These are phyloP conservation scores for Meriones unguiculatus DNA, from an alignment of 2,113 vertebrate species.

Conservation along the genomic window DNA sequence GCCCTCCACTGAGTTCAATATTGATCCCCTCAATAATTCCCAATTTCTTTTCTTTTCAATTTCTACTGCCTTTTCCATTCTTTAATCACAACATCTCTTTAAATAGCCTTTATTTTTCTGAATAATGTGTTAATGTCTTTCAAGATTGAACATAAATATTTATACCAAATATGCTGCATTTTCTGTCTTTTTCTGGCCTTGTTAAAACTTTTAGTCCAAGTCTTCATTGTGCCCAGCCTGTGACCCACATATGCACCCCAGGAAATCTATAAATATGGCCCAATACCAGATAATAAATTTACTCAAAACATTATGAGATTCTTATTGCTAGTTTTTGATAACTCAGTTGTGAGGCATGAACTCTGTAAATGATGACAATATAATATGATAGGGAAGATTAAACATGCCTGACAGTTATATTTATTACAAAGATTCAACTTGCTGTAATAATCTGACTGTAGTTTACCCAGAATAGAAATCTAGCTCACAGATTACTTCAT, in stretches of 20 bases:
- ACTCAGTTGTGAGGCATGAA: background rate
- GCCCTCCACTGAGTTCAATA: too few species aligned
- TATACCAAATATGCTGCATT: background rate
- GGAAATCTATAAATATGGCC: background rate
- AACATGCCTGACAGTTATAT: background rate
- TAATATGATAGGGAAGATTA: background rate
- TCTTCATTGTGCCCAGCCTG: too few species aligned
- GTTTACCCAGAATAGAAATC: background rate
- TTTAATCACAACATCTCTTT: background rate
- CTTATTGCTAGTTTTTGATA: background rate
- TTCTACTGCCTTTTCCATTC: background rate
- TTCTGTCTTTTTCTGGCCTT: background rate
- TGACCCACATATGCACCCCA: background rate
- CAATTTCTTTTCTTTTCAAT: background rate
- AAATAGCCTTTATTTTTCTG: background rate
- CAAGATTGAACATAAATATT: background rate
- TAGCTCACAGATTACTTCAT: background rate
- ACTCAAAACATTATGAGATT: background rate
- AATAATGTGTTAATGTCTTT: background rate
- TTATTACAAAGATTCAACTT: background rate
- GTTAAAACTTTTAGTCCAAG: background rate
- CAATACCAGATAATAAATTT: background rate
- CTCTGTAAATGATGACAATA: too few species aligned
- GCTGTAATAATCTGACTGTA: background rate
- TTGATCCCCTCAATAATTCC: background rate